Conservation (phyloP, 2,888 invertebrate species). For the Volucella zonaria region DNA sequence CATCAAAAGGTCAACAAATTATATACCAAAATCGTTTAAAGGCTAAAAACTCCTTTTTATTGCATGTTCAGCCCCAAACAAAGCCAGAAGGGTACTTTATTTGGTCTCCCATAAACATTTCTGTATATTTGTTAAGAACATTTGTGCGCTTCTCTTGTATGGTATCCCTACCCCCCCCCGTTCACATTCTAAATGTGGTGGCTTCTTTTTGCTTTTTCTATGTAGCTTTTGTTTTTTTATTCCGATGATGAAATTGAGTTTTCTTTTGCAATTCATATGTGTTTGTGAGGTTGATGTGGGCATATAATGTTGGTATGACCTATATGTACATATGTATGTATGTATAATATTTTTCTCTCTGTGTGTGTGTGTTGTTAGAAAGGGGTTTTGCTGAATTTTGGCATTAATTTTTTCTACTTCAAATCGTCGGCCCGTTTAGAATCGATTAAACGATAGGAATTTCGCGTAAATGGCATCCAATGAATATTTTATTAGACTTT, state of each 20-base stretch:
- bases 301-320: conserved; percentile 44
- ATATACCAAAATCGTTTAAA: conserved; percentile 65
- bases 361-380: conserved; percentile 59
- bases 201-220: conserved; percentile 24
- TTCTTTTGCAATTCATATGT: conserved; percentile 40
- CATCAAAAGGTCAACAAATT: conserved; percentile 70
- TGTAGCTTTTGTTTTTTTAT: conserved; percentile 42
- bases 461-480: conserved; percentile 60
- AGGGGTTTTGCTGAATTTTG: conserved; percentile 43
- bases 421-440: conserved; percentile 42
- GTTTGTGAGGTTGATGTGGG: neutral
- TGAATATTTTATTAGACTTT: conserved; percentile 66
- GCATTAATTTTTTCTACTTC: conserved; percentile 20
- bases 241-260: conserved; percentile 63
- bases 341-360: conserved; percentile 11
- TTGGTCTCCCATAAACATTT: conserved; percentile 57
- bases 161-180: too few relatives aligned
- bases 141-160: conserved; percentile 40
- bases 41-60: conserved; percentile 68
- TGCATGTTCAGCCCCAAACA: conserved; percentile 57
- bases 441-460: conserved; percentile 42
- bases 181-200: conserved; percentile 14
- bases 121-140: conserved; percentile 67
- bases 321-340: conserved; percentile 30
- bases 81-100: conserved; percentile 59